Evolutionary conservation across 2,113 vertebrate species (phyloP).

Genomic region (Poeciliopsis occidentalis): DNA sequence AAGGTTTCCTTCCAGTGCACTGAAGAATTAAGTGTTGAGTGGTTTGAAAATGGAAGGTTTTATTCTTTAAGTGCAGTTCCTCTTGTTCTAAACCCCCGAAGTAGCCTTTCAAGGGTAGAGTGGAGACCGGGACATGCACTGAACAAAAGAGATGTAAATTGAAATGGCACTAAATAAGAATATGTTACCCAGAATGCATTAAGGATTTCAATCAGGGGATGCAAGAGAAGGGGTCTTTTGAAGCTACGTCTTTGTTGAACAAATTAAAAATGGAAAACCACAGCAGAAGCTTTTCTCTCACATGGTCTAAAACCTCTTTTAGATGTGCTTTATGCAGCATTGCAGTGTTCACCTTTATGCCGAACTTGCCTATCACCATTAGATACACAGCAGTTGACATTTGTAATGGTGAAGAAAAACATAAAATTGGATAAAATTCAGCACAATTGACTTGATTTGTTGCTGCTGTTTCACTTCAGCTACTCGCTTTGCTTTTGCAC

Average conservation of each 20-base stretch:
- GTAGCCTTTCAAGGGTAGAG: constrained; percentile 56
- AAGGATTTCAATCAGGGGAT: constrained; percentile 21
- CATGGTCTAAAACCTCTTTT: constrained; percentile 4
- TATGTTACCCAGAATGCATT: constrained; percentile 39
- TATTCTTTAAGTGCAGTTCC: constrained; percentile 73
- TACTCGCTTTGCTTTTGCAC: neutral
- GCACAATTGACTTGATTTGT: too few species aligned
- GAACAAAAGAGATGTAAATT: constrained; percentile 63
- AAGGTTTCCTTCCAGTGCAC: too few species aligned
- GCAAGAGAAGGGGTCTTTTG: constrained; percentile 16
- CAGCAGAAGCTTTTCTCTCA: constrained; percentile 18
- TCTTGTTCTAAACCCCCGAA: constrained; percentile 46
- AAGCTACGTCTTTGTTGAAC: constrained; percentile 33
- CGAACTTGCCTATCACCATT: too few species aligned
- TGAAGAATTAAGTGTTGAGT: too few species aligned
- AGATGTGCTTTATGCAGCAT: neutral
- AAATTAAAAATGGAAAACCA: constrained; percentile 17
- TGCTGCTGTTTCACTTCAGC: neutral
- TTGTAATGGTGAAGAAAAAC: too few species aligned
- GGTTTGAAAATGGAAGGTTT: constrained; percentile 73
- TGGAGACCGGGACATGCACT: constrained; percentile 53
- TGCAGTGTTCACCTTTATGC: too few species aligned
- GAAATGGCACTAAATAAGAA: constrained; percentile 51
- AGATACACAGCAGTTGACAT: too few species aligned
- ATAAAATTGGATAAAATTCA: too few species aligned